phyloP scores from a whole-genome alignment of 1,140 invertebrate species.

The Paraescarpia echinospica region DNA sequence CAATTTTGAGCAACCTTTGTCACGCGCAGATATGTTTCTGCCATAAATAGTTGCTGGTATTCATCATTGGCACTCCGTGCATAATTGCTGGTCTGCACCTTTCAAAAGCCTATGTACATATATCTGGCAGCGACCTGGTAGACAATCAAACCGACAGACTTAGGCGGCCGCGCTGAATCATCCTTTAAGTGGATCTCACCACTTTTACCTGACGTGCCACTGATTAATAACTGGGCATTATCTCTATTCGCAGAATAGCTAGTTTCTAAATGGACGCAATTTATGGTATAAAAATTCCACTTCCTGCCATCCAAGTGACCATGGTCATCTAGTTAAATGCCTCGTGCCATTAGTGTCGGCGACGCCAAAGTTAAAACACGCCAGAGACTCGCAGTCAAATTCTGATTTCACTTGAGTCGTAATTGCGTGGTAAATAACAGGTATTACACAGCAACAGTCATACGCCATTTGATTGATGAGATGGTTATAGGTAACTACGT shows the following conservation, averaged over 20 bases:
- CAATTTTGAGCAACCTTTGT: conserved; percentile 5
- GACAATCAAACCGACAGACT: not conserved
- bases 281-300: not conserved
- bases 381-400: not conserved
- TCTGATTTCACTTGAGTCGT: not conserved
- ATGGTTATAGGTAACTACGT: conserved; percentile 5
- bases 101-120: not conserved
- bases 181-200: not conserved
- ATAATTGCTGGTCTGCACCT: not conserved
- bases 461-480: not conserved
- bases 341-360: not conserved
- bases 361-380: not conserved
- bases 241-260: not conserved
- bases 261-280: not conserved
- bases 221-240: conserved; percentile 6
- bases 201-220: not conserved
- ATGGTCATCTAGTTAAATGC: not conserved
- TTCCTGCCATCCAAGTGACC: not conserved
- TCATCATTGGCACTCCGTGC: not conserved
- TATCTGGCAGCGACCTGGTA: not conserved
- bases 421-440: conserved; percentile 1
- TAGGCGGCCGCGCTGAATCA: not conserved
- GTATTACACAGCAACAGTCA: not conserved
- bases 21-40: not conserved
- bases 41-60: not conserved